Conservation (phyloP, 2,113 vertebrate genomes). For the Vanacampus margaritifer region DNA sequence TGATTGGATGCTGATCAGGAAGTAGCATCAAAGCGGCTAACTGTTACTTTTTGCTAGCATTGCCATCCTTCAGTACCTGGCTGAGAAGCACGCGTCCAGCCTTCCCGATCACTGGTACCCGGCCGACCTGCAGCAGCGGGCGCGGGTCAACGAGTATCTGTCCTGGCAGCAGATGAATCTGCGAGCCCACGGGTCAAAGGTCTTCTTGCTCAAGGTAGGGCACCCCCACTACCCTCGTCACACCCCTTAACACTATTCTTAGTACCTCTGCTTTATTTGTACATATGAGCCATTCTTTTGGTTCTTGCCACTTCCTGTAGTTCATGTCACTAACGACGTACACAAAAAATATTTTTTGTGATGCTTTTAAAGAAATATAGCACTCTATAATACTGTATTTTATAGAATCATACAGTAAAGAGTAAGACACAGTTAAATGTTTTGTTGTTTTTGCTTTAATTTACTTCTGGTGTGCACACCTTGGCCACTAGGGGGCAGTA, state of each 20-base stretch:
- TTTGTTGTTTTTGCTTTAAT: too few species aligned
- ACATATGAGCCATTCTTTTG: too few species aligned
- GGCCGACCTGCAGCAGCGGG: conserved; percentile 66
- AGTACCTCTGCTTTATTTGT: too few species aligned
- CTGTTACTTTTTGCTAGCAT: conserved; percentile 36
- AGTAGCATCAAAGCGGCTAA: not conserved
- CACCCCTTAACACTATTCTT: not conserved
- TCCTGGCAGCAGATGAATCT: conserved; percentile 75
- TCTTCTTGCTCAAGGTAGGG: conserved; percentile 75
- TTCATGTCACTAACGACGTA: too few species aligned
- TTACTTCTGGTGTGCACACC: too few species aligned
- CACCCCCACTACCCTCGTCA: not conserved
- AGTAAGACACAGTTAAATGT: too few species aligned
- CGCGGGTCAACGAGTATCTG: conserved; percentile 70
- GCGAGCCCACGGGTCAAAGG: conserved; percentile 63
- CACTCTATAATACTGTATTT: too few species aligned
- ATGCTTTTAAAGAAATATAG: too few species aligned
- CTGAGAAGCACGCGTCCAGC: conserved; percentile 46
- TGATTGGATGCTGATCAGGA: not conserved
- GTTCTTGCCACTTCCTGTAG: too few species aligned
- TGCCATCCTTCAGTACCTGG: conserved; percentile 73
- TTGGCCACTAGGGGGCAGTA: too few species aligned
- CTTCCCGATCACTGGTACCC: conserved; percentile 75
- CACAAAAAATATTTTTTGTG: too few species aligned
- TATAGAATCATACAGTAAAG: too few species aligned